Evolutionary conservation across 2,888 invertebrate species (phyloP), one percentile per base, ranked within the genome.

Genomic region (Arrhopalites spinosus): DNA sequence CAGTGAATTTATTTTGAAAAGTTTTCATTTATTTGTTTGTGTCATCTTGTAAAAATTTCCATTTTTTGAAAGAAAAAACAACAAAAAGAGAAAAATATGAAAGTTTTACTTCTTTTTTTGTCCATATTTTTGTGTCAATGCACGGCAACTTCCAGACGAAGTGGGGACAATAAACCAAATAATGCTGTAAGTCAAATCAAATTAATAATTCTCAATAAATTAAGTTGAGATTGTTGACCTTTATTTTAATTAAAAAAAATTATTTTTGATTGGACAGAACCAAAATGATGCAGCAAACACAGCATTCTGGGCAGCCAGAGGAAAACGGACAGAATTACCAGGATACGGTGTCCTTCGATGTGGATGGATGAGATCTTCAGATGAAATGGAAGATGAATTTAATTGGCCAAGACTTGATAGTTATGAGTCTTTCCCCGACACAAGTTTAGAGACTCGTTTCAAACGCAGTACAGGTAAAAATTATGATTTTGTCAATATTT

Each of bases 271-370:
- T n/a, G n/a, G n/a, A n/a, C n/a, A n/a, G n/a, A n/a, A 36, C 5
- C 36, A 3, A 36, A 36, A 36, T 36, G 36, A 36, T 36, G 36
- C 5, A 36, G 1, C 47, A 13, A 47, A 47, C 47, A 59, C 59
- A 59, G 59, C 59, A 23, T 59, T 59, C 8, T 59, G 59, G 59
- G 59, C 59, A 25, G 59, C 59, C 15, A 23, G 59, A 25, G 59
- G 36, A 36, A 59, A 59, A 27, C 5, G 59, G 25, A 59, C 23
- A 25, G 59, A 59, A 3, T 25, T 59, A 25, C 1, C 59, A 5
- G 59, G 36, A 36, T 36, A 7, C 11, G 36, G 59, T 27, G 25
- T 59, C 0, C 7, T 59, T 27, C 20, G 25, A 15, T 59, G 59
- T 25, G 59, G 25, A 7, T 59, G 20, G 20, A 25, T 59, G 15